Base-by-base conservation (phyloP, 2,888 invertebrate genomes). In the Drosophila villosipedis region DNA sequence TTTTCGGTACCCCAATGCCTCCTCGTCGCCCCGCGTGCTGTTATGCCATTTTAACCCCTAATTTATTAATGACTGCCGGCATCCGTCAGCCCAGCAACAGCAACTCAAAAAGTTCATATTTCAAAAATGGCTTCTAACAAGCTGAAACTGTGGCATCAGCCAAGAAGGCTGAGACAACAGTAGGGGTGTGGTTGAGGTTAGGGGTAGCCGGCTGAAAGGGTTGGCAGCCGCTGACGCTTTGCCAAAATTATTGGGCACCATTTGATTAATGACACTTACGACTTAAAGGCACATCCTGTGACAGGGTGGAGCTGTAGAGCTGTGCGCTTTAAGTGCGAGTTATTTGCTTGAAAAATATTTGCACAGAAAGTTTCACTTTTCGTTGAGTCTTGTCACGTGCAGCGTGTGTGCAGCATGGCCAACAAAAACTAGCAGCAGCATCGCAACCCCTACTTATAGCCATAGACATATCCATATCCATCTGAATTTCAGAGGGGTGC, bases 11-110 rank as follows among this genome's bases (percentile, higher is more conserved):
- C 50, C 58, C 25, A 19, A 25, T 50, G 28, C n/a, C 60, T 25
- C 35, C 31, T 16, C 14, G 52, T 16, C 53, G 3, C 10, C 14
- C 49, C 25, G 30, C 37, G 7, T 35, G 43, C 62, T 73, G 74
- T 78, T 73, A 74, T 67, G 79, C 73, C 76, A 76, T 79, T 89
- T 89, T 84, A 89, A 91, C 91, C 91, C 88, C 83, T 88, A 90
- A 88, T 88, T 89, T 89, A 88, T 88, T 88, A 88, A 88, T 88
- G 88, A 88, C 80, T 91, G 82, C 73, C 89, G 89, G 83, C 84
- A 84, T 84, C 74, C 80, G 78, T 84, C 79, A 82, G 77, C 71
- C 53, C 37, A 37, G 31, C 49, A 72, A 63, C 53, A 54, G 43
- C 50, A 50, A 30, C 76, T 59, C 67, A 68, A 73, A 90, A 91